Percentiles rank a stretch among this genome's conserved stretches.
Evolutionary conservation across 2,888 invertebrate species (phyloP).

Genomic region (Watsonalla binaria): DNA sequence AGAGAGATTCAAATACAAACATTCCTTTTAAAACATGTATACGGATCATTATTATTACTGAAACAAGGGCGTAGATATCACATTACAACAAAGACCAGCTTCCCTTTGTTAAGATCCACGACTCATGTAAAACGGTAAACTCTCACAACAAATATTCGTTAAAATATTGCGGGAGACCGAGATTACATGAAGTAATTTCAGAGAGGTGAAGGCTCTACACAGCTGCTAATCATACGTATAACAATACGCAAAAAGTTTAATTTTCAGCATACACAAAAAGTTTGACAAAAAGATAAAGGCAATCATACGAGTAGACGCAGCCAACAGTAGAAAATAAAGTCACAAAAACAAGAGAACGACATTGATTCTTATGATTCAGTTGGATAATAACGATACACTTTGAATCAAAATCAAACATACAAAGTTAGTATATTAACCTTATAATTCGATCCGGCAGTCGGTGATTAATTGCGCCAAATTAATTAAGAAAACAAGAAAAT

Average conservation of each 20-base stretch:
- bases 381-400: too few relatives aligned
- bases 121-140: slow-evolving; percentile 18
- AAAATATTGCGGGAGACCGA: slow-evolving; percentile 14
- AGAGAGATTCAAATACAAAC: too few relatives aligned
- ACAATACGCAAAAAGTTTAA: background rate
- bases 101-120: slow-evolving; percentile 23
- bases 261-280: background rate
- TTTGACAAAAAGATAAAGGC: background rate
- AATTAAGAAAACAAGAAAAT: slow-evolving; percentile 25
- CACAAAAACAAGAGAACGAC: slow-evolving; percentile 24
- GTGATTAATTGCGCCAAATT: slow-evolving; percentile 29
- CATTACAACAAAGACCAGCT: slow-evolving; percentile 19
- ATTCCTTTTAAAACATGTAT: too few relatives aligned
- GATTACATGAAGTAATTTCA: slow-evolving; percentile 14
- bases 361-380: slow-evolving; percentile 6
- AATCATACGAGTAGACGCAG: too few relatives aligned
- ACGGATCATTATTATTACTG: too few relatives aligned
- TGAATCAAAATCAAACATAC: too few relatives aligned
- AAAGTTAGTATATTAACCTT: too few relatives aligned
- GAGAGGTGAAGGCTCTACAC: slow-evolving; percentile 19
- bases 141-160: slow-evolving; percentile 26
- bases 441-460: slow-evolving; percentile 8
- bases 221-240: background rate
- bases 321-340: background rate
- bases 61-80: background rate